Base-by-base conservation (phyloP, 2,113 vertebrate species). In the Sitta europaea region DNA sequence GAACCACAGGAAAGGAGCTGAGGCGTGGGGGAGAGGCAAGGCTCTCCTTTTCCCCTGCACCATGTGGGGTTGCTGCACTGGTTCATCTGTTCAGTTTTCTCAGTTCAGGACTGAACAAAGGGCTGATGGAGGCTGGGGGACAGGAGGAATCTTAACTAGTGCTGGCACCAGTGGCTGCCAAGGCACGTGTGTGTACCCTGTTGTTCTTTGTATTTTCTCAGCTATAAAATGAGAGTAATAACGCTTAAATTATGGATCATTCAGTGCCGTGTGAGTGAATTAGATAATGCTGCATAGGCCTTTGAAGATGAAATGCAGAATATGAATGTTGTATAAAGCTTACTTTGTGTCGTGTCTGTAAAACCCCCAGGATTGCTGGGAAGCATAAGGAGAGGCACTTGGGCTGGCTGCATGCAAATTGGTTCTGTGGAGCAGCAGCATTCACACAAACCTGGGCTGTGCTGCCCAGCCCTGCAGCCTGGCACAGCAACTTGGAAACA, bases 161-260 rank as follows among this genome's bases (percentile, higher is more conserved):
- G 67, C 38, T 72, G 75, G 36, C 63, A 35, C 55, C 15, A 4
- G 25, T 23, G 53, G 57, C 82, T 95, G 83, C 80, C 88, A 86
- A 92, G 71, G 71, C 90, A 76, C 15, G 22, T 84, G 72, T 35
- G 31, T 72, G 42, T 51, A 14, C 76, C 71, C 88, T 80, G 62
- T 92, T 96, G 82, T 54, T 94, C 90, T 76, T 80, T 55, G 12
- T 90, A 23, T 81, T 82, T 96, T 84, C 94, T 72, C 80, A 76
- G 65, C 88, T 96, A n/a, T 83, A 85, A 91, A 95, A 84, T 55
- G 58, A 12, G 31, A 66, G 68, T 94, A 93, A 80, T 95, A 89
- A 91, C 78, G 31, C 73, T 95, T 96, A 88, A 94, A 94, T 96
- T 96, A 80, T 61, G 58, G 74, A 82, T 94, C 66, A 36, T 85